Evolutionary conservation across 2,797 vertebrate species (phyloP).

Genomic region (Pseudochirops cupreus): DNA sequence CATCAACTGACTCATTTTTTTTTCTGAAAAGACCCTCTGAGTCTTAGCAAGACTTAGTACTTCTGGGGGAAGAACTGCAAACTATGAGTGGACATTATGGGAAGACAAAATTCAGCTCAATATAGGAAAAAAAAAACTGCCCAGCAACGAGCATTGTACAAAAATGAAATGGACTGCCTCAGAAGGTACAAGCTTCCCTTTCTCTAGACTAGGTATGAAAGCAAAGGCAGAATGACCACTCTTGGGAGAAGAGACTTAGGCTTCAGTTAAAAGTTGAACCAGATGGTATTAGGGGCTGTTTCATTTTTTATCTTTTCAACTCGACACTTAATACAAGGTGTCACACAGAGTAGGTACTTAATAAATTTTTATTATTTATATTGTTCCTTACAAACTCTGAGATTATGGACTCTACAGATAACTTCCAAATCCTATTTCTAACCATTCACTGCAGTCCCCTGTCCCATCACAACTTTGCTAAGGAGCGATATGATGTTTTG

Average conservation of each 20-base stretch:
- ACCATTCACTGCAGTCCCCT: background rate
- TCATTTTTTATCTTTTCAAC: background rate
- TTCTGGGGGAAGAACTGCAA: background rate
- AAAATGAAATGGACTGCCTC: background rate
- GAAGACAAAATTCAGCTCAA: background rate
- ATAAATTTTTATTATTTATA: conserved; percentile 17
- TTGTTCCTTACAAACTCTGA: background rate
- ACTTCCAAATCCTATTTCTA: background rate
- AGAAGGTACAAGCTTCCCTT: background rate
- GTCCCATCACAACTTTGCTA: background rate
- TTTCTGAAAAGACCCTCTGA: background rate
- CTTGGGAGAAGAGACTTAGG: background rate
- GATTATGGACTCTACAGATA: background rate
- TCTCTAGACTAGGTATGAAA: background rate
- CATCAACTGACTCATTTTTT: background rate
- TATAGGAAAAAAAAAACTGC: too few relatives aligned
- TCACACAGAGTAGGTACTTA: conserved; percentile 2
- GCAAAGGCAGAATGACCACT: background rate
- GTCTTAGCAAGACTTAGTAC: background rate
- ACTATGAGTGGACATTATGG: background rate
- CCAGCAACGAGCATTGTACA: background rate
- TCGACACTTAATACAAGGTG: background rate
- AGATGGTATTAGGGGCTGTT: background rate
- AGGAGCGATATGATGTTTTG: background rate
- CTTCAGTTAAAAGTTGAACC: background rate